phyloP scores from a whole-genome alignment of 2,888 invertebrate species.

The Synanthedon vespiformis region DNA sequence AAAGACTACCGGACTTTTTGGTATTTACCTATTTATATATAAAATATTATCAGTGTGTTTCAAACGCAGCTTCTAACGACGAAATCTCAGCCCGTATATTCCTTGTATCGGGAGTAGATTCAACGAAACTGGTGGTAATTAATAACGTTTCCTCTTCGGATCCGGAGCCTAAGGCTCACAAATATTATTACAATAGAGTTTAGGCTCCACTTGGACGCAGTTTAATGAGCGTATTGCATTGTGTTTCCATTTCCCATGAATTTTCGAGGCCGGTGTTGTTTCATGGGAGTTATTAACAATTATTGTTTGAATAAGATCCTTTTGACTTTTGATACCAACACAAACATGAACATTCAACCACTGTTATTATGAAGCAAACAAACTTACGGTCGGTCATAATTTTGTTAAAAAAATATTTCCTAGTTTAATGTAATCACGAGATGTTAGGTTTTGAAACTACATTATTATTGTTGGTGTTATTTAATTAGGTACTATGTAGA shows the following conservation, averaged over 20 bases:
- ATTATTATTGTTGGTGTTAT: no score
- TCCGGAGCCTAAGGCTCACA: slow-evolving; percentile 20
- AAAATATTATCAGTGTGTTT: no score
- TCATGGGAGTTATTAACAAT: not conserved
- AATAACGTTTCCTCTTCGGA: slow-evolving; percentile 18
- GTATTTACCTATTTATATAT: no score
- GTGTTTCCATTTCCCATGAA: not conserved
- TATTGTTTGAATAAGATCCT: not conserved
- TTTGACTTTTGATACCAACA: not conserved
- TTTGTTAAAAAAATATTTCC: no score
- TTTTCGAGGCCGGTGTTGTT: not conserved
- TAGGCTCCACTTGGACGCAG: not conserved
- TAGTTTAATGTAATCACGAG: no score
- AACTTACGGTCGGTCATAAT: no score
- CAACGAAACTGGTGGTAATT: slow-evolving; percentile 22
- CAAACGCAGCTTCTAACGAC: not conserved
- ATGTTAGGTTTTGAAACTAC: no score
- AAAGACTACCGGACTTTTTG: no score
- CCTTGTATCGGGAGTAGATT: slow-evolving; percentile 4
- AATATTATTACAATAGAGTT: slow-evolving; percentile 28
- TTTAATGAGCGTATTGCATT: slow-evolving; percentile 1
- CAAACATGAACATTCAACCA: no score
- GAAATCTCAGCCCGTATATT: not conserved
- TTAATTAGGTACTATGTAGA: no score
- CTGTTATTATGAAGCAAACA: no score